Base-by-base conservation (phyloP, 2,888 invertebrate genomes). In the Trichogramma evanescens region DNA sequence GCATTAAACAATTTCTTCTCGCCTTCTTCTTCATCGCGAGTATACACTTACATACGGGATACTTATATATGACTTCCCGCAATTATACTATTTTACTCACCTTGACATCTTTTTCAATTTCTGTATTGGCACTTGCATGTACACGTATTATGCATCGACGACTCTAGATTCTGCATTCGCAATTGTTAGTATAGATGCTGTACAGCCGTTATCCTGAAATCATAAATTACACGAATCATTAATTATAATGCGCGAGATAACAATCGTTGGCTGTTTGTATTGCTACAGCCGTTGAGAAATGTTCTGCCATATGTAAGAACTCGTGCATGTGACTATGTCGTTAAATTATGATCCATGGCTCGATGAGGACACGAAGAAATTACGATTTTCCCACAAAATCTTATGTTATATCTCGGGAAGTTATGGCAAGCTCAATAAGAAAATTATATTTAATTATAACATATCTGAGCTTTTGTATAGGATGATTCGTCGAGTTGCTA, bases 21-120 rank as follows among this genome's bases (percentile, higher is more conserved):
- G 68, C 69, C 70, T 68, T 70, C 70, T 70, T 65, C 63, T 52
- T 56, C 52, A 65, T 68, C 68, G 67, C 66, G 66, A 68, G 68
- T 26, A 26, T 26, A 26, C 26, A 26, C 26, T 26, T 26, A 26
- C 26, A 26, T 26, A 40, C 46, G 26, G 49, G 39, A n/a, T 43
- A 5, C 50, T 10, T 46, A 13, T 6, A 39, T 48, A 6, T 46
- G 42, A 48, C 45, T 50, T 10, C 8, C 44, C 54, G 48, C 58
- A 55, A 60, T 63, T 58, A 58, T 60, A 26, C 26, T 26, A 26
- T 26, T 26, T 55, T 56, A 58, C 50, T 63, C 52, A 60, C 63
- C 63, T 63, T 60, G 63, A 60, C 60, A 63, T 63, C 56, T 49
- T 63, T 58, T 26, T 26, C 26, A 1, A 26, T 26, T 26, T 26